A percentile compares a stretch with the other conserved stretches of the same genome.
Evolutionary conservation across 2,797 vertebrate species (phyloP).

Genomic region (Orientallactaga sibirica): DNA sequence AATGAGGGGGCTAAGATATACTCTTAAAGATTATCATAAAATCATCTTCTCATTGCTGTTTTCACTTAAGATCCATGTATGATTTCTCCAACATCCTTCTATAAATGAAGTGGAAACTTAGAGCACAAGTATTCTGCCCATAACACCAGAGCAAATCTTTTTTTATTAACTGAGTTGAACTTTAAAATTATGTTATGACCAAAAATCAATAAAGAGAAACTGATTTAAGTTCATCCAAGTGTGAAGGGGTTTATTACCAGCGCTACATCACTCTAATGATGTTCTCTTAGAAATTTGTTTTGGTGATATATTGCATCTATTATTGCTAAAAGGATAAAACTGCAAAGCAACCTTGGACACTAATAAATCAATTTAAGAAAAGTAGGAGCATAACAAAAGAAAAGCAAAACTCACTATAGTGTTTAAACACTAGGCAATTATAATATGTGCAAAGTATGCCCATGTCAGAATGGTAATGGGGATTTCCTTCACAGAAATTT

Average conservation of each 20-base stretch:
- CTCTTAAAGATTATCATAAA: constrained; percentile 71
- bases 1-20: constrained; percentile 47
- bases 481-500: constrained; percentile 73
- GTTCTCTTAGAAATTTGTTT: constrained; percentile 93
- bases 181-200: constrained; percentile 94
- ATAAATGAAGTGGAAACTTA: constrained; percentile 85
- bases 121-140: constrained; percentile 85
- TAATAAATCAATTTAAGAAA: constrained; percentile 92
- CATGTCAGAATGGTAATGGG: constrained; percentile 71
- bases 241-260: constrained; percentile 93
- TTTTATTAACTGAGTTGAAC: constrained; percentile 94
- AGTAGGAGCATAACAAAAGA: constrained; percentile 87
- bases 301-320: constrained; percentile 93
- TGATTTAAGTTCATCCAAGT: constrained; percentile 93
- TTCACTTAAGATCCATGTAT: constrained; percentile 71
- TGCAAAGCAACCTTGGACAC: constrained; percentile 89
- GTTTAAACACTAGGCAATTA: constrained; percentile 82
- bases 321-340: constrained; percentile 93
- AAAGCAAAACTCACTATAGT: constrained; percentile 84
- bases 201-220: constrained; percentile 94
- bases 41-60: constrained; percentile 68
- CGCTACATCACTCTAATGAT: constrained; percentile 93
- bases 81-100: constrained; percentile 70
- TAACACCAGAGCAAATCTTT: constrained; percentile 88
- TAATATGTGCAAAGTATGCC: constrained; percentile 83